A percentile compares a stretch with the other conserved stretches of the same genome.
These are phyloP conservation scores for Drosophila trapezifrons DNA, from an alignment of 1,140 invertebrate species.

Conservation along the genomic window DNA sequence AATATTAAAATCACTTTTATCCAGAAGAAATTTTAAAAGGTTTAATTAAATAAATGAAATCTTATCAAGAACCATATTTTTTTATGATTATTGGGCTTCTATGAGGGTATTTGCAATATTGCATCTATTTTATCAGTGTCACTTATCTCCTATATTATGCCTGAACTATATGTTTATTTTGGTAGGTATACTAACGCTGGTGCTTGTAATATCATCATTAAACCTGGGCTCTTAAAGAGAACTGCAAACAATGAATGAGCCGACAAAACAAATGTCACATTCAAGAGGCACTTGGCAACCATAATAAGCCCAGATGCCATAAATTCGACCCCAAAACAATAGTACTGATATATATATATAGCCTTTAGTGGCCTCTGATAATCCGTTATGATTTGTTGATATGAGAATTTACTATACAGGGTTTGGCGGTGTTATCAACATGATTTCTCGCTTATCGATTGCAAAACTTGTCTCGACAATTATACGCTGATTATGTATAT, in stretches of 20 bases:
- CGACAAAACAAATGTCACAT: slow-evolving; percentile 17
- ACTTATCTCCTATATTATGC: background rate
- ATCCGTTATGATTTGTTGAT: slow-evolving; percentile 51
- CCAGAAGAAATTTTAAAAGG: background rate
- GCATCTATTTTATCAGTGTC: slow-evolving; percentile 2
- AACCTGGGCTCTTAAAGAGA: slow-evolving; percentile 5
- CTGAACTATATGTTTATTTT: slow-evolving; percentile 4
- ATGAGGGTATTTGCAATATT: background rate
- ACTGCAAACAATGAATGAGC: slow-evolving; percentile 26
- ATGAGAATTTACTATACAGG: slow-evolving; percentile 4
- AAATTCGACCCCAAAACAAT: slow-evolving; percentile 20
- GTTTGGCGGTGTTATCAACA: slow-evolving; percentile 4
- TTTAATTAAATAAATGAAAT: background rate
- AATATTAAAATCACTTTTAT: background rate
- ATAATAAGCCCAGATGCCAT: slow-evolving; percentile 16
- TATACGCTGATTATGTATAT: slow-evolving; percentile 58
- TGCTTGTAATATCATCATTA: slow-evolving; percentile 4
- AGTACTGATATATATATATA: slow-evolving; percentile 11
- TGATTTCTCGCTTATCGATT: slow-evolving; percentile 36
- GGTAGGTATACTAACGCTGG: slow-evolving; percentile 1
- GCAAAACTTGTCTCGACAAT: slow-evolving; percentile 19
- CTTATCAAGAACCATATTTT: background rate
- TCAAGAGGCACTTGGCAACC: slow-evolving; percentile 44
- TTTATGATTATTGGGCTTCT: background rate
- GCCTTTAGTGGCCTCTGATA: slow-evolving; percentile 30